phyloP scores from a whole-genome alignment of 2,797 vertebrate species.

The Rhinophrynus dorsalis region DNA sequence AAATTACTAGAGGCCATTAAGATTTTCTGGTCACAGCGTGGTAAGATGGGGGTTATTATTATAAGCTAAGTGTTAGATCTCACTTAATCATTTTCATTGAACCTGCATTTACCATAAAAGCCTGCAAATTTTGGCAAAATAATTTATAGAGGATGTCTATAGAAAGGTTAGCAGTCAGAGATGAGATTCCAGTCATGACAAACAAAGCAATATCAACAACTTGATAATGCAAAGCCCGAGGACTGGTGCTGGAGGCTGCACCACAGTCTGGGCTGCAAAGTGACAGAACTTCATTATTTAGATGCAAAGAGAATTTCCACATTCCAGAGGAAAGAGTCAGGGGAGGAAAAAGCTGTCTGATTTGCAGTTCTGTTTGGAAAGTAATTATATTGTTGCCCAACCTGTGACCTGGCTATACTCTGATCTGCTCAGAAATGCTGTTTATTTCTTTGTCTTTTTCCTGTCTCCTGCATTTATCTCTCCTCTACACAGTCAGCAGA shows the following conservation, averaged over 20 bases:
- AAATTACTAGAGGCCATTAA: too few relatives aligned
- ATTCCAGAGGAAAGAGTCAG: conserved; percentile 34
- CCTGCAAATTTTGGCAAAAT: too few relatives aligned
- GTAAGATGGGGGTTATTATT: too few relatives aligned
- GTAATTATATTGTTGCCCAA: conserved; percentile 68
- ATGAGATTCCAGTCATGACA: too few relatives aligned
- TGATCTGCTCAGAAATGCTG: conserved; percentile 66
- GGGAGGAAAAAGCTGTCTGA: conserved; percentile 53
- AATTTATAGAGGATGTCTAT: too few relatives aligned
- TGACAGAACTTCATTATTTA: conserved; percentile 54
- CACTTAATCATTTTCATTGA: too few relatives aligned
- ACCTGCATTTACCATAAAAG: too few relatives aligned
- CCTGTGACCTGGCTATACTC: conserved; percentile 66
- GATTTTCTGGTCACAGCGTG: too few relatives aligned
- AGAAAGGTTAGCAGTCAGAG: too few relatives aligned
- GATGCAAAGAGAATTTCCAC: conserved; percentile 50
- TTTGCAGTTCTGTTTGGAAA: conserved; percentile 65
- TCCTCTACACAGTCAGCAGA: conserved; percentile 62
- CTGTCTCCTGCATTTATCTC: conserved; percentile 38
- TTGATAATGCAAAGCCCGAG: neutral
- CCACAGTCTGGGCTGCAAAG: neutral
- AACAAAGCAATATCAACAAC: neutral
- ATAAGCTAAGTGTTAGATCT: too few relatives aligned
- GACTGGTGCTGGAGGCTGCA: neutral
- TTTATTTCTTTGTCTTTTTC: conserved; percentile 53